Base-by-base conservation (phyloP, 2,888 invertebrate genomes). In the Nomada ruficornis region DNA sequence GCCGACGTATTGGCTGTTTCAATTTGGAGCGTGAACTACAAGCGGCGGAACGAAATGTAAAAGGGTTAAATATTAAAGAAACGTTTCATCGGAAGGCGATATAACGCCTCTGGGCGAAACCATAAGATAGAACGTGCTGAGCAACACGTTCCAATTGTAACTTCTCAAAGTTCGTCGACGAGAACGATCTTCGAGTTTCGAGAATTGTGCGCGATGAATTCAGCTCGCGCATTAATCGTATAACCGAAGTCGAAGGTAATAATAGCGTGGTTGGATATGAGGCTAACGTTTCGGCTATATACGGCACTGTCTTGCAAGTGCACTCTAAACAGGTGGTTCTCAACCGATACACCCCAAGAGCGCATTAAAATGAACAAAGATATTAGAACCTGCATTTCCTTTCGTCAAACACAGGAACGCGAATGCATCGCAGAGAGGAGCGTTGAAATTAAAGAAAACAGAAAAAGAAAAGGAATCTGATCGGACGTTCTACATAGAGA, bases 221-320 rank as follows among this genome's bases (percentile, higher is more conserved):
- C 77, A 68, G 60, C 62, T 59, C 44, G 59, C 55, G 60, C 74
- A 76, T 80, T 84, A 83, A 77, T 77, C 80, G 74, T 64, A 67
- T 80, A 80, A 84, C 71, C 65, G 47, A 47, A 84, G 54, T 77
- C 73, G 62, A 72, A 68, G 78, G 71, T 73, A 76, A 74, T 83
- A 77, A 73, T 68, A 71, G 52, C 42, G 78, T 78, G 74, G 75
- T 75, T 76, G 73, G 73, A 67, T 73, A 67, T 72, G 69, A 82
- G 80, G 80, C 74, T 65, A 83, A 78, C 52, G 78, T 54, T 74
- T 77, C 63, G 50, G 44, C 82, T 71, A 75, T 83, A 67, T 82
- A 79, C 59, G 77, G 77, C 64, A 60, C 75, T 70, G 73, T 72
- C 76, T 83, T 69, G 69, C 60, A 26, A 75, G 69, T 70, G 67